Conservation (phyloP, 2,797 vertebrate genomes). For the Cuculus canorus region DNA sequence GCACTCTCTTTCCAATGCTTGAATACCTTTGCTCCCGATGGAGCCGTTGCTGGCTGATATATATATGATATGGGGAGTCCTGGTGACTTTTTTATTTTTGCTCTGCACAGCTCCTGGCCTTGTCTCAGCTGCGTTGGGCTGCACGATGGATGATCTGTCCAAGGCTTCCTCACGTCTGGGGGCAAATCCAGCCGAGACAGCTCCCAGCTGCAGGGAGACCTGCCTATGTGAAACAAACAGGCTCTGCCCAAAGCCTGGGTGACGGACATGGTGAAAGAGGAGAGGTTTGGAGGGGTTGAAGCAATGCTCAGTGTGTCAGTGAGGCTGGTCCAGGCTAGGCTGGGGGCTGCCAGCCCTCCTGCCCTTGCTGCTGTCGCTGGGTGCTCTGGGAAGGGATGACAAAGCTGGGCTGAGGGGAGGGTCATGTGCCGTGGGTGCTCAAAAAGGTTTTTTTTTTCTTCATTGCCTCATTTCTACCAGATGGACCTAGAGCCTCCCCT, state of each 20-base stretch:
- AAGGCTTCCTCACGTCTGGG: conserved; percentile 72
- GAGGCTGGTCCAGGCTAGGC: not conserved
- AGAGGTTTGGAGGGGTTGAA: not conserved
- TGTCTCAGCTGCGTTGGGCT: not conserved
- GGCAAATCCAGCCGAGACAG: not conserved
- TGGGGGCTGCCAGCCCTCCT: no score
- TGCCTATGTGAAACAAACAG: not conserved
- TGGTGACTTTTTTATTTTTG: conserved; percentile 59
- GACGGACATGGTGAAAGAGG: not conserved
- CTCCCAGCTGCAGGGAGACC: not conserved
- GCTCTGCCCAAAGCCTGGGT: not conserved
- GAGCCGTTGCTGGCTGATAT: conserved; percentile 70
- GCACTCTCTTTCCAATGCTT: conserved; percentile 74
- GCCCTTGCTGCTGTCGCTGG: fast-evolving
- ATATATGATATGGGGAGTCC: conserved; percentile 70
- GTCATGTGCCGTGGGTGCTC: not conserved
- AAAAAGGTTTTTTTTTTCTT: not conserved
- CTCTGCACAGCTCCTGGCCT: conserved; percentile 62
- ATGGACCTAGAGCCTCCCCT: not conserved
- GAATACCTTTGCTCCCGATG: conserved; percentile 69
- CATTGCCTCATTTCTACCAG: not conserved
- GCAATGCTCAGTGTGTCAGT: fast-evolving
- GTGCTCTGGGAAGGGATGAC: not conserved
- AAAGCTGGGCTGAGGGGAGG: not conserved
- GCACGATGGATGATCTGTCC: conserved; percentile 64